These are phyloP conservation scores for Myrmecobius fasciatus DNA, from an alignment of 2,113 vertebrate species.

Conservation along the genomic window DNA sequence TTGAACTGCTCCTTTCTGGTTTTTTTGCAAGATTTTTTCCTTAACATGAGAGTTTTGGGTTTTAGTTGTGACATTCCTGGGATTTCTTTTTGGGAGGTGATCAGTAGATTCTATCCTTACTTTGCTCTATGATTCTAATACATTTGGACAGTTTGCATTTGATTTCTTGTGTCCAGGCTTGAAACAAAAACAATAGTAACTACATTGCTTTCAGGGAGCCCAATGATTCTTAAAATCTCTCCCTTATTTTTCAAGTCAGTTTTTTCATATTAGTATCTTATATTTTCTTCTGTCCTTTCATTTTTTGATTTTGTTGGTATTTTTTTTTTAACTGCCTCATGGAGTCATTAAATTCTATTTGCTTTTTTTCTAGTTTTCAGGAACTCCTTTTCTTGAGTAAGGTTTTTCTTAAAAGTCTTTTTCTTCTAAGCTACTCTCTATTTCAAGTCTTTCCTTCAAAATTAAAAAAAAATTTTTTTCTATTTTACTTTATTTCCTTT, in stretches of 20 bases:
- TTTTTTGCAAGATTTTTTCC: neutral
- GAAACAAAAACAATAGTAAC: neutral
- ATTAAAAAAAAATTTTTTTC: neutral
- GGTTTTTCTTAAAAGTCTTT: neutral
- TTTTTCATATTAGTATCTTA: neutral
- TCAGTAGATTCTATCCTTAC: neutral
- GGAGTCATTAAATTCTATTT: neutral
- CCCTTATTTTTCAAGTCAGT: neutral
- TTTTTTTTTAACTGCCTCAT: neutral
- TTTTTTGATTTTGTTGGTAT: neutral
- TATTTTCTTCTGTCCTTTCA: neutral
- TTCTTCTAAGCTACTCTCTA: neutral
- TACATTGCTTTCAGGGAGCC: neutral
- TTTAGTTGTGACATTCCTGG: neutral
- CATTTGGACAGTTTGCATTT: neutral
- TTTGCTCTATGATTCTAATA: neutral
- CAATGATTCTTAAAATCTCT: neutral
- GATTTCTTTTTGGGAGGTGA: neutral
- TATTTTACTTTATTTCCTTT: neutral
- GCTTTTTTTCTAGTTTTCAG: neutral
- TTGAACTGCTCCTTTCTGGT: neutral
- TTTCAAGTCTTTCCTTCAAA: neutral
- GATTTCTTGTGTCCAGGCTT: neutral
- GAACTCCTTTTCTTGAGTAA: neutral
- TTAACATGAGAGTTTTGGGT: neutral